These are phyloP conservation scores for Pholis gunnellus DNA, from an alignment of 2,113 vertebrate species.

Conservation along the genomic window DNA sequence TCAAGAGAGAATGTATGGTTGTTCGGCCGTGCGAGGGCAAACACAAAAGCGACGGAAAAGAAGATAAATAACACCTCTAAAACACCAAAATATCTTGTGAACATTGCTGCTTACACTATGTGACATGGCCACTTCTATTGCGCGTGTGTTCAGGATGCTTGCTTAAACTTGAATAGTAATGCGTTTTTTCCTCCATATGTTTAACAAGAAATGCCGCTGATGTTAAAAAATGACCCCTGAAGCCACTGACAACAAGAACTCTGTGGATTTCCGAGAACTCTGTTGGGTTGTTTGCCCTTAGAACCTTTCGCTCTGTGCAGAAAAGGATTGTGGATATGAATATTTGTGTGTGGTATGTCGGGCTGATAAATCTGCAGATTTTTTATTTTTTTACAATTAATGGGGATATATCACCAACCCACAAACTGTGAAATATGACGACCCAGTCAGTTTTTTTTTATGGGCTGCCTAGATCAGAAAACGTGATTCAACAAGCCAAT, in stretches of 20 bases:
- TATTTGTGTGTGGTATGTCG: neutral
- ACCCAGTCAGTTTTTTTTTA: neutral
- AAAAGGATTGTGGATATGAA: neutral
- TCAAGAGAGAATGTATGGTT: conserved; percentile 6
- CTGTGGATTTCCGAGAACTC: neutral
- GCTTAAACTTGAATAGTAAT: neutral
- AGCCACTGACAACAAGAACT: neutral
- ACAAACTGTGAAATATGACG: neutral
- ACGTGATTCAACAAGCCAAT: neutral
- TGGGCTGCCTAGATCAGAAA: neutral
- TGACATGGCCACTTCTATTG: neutral
- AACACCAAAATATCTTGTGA: neutral
- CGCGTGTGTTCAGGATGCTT: neutral
- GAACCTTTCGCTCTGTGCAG: neutral
- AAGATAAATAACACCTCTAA: neutral
- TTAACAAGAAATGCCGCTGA: neutral
- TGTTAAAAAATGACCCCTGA: neutral
- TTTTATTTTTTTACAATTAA: too few species aligned
- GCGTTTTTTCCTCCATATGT: neutral
- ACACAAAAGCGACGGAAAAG: neutral
- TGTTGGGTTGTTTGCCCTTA: neutral
- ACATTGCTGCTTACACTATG: neutral
- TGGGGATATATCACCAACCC: neutral
- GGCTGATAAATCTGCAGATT: neutral
- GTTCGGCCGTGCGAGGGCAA: conserved; percentile 8